Percentiles rank a stretch among this genome's conserved stretches.
Evolutionary conservation across 2,113 vertebrate species (phyloP).

Genomic region (Sceloporus undulatus): DNA sequence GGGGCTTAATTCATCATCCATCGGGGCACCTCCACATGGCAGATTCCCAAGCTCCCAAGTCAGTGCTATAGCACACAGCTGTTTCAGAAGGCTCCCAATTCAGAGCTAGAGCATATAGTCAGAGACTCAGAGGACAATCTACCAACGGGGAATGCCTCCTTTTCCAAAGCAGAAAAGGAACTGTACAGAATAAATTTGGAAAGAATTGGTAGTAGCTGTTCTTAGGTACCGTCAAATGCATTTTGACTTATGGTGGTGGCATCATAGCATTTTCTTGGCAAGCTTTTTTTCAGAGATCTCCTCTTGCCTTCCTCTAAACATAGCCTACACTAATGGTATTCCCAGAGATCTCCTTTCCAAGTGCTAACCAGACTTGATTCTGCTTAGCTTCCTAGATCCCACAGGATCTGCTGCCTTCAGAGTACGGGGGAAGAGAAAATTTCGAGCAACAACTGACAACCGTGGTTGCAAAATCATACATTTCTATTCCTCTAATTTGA

Average conservation of each 20-base stretch:
- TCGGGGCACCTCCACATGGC: background rate
- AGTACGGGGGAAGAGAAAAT: background rate
- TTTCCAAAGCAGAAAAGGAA: background rate
- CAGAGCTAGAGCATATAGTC: background rate
- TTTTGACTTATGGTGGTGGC: too few species aligned
- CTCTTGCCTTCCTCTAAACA: too few species aligned
- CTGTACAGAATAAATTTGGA: background rate
- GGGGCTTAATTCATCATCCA: accelerated
- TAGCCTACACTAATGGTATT: too few species aligned
- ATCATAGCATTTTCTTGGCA: too few species aligned
- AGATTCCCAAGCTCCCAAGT: background rate
- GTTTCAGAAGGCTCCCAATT: background rate
- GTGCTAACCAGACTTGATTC: too few species aligned
- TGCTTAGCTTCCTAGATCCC: too few species aligned
- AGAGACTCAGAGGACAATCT: background rate
- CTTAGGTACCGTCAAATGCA: too few species aligned
- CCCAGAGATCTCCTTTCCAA: too few species aligned
- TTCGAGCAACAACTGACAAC: background rate
- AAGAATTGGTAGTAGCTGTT: background rate
- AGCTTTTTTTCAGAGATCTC: too few species aligned
- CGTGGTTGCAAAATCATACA: background rate
- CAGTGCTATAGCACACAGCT: background rate
- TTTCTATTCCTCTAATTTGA: background rate
- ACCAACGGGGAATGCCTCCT: background rate
- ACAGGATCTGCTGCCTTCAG: too few species aligned